These are phyloP conservation scores for Andrena dorsata DNA, from an alignment of 2,888 invertebrate species.

Conservation along the genomic window DNA sequence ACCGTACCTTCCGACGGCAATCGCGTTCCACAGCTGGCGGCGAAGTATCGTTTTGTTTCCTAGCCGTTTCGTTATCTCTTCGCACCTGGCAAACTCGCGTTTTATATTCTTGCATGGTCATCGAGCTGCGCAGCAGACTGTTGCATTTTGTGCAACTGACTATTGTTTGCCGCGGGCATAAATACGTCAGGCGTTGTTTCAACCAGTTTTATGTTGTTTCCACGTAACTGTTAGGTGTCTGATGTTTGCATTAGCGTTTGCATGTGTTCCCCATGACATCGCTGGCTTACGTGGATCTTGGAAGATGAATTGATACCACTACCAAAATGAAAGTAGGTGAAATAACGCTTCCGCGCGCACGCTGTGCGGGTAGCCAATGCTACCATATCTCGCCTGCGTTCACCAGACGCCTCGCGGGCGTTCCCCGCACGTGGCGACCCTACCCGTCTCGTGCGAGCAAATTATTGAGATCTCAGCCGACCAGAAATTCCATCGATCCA, in stretches of 20 bases:
- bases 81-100: slow-evolving; percentile 30
- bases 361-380: background rate
- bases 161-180: background rate
- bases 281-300: too few relatives aligned
- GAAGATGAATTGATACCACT: too few relatives aligned
- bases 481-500: too few relatives aligned
- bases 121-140: slow-evolving; percentile 8
- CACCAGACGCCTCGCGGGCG: background rate
- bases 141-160: background rate
- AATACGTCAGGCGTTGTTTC: background rate
- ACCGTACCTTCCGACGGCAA: slow-evolving; percentile 20
- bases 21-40: slow-evolving; percentile 18
- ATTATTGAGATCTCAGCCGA: too few relatives aligned
- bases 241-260: background rate
- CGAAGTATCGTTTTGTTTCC: slow-evolving; percentile 42
- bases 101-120: slow-evolving; percentile 32
- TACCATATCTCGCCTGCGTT: background rate
- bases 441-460: too few relatives aligned
- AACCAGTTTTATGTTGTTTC: background rate
- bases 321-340: too few relatives aligned
- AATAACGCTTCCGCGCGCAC: too few relatives aligned
- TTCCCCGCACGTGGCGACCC: background rate
- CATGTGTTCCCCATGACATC: too few relatives aligned
- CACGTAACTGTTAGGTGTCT: background rate
- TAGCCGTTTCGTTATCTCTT: slow-evolving; percentile 42